Evolutionary conservation across 2,113 vertebrate species (phyloP), one percentile per base, ranked within the genome.

Genomic region (Galemys pyrenaicus): DNA sequence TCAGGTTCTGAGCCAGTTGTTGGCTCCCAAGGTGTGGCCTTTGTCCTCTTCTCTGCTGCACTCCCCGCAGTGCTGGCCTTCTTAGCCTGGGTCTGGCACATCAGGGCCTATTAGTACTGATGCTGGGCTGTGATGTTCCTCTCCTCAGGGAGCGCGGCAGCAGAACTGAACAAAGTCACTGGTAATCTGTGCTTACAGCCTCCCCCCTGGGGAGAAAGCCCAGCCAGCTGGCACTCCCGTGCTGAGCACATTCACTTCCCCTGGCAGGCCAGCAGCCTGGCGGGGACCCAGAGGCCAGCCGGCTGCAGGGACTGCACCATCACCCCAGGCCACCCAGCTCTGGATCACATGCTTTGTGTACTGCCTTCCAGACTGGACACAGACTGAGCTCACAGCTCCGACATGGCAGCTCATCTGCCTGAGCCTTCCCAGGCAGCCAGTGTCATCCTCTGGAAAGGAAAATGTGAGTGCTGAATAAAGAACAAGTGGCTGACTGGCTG

Each of bases 151-250:
- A 94, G 90, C 73, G 0, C 4, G 4, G 79, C n/a, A 3, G 62
- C n/a, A 87, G 54, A 51, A 32, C 92, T 97, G 97, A 97, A 94
- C 96, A 96, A 92, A 98, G 96, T 97, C 92, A 49, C 95, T 91
- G 20, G 2, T 94, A 74, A 96, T 95, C 94, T 94, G 0, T 91
- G 94, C 89, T 94, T 78, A 71, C 94, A 56, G 94, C 83, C 75
- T 70, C 70, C 75, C 93, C 94, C 92, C 93, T 41, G 73, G 94
- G 93, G 94, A 88, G 89, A 1, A 0, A 1, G 80, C 51, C 68
- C 82, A 20, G 87, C 80, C 19, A 64, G 83, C 89, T 97, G 94
- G 94, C 95, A 64, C 64, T 20, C 56, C 5, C 4, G 0, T 20
- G 67, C 90, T 89, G 95, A 94, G 77, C 89, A 49, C 67, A 28